Base-by-base conservation (phyloP, 2,797 vertebrate genomes). In the Myotis planiceps region DNA sequence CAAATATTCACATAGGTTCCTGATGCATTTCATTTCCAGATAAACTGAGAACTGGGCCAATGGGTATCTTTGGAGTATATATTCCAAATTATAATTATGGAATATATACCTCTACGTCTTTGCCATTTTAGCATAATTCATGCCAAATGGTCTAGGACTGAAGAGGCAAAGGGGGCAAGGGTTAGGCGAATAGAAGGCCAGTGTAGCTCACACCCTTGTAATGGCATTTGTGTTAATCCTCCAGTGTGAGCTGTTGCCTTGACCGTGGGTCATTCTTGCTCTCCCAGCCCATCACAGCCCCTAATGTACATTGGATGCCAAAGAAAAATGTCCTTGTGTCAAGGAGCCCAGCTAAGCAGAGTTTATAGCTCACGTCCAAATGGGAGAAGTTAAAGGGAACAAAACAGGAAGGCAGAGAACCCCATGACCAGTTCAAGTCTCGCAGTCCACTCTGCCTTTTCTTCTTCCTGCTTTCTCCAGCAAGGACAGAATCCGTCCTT, bases 111-210 rank as follows among this genome's bases (percentile, higher is more conserved):
- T 74, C n/a, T 87, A 90, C 76, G 53, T 84, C 76, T 81, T 91
- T 91, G 32, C 49, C 72, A 69, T 29, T 27, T 32, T 60, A 71
- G 42, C 74, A 90, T 85, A 88, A 96, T 90, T 86, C 81, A 97
- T 55, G 95, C 60, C 96, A 93, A 94, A 84, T 12, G 91, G 25
- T 65, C 60, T 42, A 88, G 47, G 25, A 69, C 68, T 81, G 79
- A 92, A 88, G 32, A 88, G 45, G 45, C 32, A 23, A 89, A 85
- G 47, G 32, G 51, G 29, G 37, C 34, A 90, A 94, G 58, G 32
- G 29, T 87, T 84, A 93, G 55, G 55, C 65, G 93, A 79, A 93
- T 75, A 93, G 72, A 84, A 94, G 94, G 89, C 92, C 94, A 71
- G 42, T 45, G 66, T 34, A 87, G 60, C 92, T 89, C 83, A 94